phyloP scores from a whole-genome alignment of 2,797 vertebrate genomes.

The Sus cebifrons region DNA sequence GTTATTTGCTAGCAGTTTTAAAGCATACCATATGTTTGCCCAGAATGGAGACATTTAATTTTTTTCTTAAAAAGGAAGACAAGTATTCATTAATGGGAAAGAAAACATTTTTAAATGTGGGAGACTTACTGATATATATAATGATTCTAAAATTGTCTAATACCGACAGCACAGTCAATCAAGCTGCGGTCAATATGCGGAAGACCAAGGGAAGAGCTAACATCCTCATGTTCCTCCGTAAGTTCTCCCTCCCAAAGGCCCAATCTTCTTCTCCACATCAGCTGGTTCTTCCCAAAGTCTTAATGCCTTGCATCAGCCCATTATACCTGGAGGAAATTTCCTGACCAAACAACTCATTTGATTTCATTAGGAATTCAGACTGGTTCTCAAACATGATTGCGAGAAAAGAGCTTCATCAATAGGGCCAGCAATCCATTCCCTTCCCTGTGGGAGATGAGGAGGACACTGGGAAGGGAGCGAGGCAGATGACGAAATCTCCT shows the following conservation, averaged over 20 bases:
- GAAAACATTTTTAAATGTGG: constrained; percentile 84
- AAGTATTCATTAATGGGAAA: constrained; percentile 84
- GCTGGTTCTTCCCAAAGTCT: neutral
- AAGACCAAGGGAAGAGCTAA: neutral
- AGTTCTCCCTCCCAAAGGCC: neutral
- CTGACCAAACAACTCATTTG: neutral
- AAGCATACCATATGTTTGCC: constrained; percentile 79
- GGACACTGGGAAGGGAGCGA: fast-evolving
- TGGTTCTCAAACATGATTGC: neutral
- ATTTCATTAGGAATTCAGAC: neutral
- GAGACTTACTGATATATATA: constrained; percentile 87
- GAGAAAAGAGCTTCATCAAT: neutral
- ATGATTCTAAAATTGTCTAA: constrained; percentile 84
- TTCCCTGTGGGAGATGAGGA: fast-evolving
- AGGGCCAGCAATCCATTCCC: neutral
- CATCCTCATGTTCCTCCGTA: neutral
- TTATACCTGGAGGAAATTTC: too few species aligned
- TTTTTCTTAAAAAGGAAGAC: constrained; percentile 73
- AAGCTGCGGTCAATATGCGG: constrained; percentile 78
- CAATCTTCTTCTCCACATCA: neutral
- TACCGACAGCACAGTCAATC: constrained; percentile 83
- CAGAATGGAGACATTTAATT: constrained; percentile 82
- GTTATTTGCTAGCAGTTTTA: constrained; percentile 81
- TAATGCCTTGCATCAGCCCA: neutral
- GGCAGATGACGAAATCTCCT: neutral